Conservation (phyloP, 2,797 vertebrate genomes). For the Coccyzus lansbergi region DNA sequence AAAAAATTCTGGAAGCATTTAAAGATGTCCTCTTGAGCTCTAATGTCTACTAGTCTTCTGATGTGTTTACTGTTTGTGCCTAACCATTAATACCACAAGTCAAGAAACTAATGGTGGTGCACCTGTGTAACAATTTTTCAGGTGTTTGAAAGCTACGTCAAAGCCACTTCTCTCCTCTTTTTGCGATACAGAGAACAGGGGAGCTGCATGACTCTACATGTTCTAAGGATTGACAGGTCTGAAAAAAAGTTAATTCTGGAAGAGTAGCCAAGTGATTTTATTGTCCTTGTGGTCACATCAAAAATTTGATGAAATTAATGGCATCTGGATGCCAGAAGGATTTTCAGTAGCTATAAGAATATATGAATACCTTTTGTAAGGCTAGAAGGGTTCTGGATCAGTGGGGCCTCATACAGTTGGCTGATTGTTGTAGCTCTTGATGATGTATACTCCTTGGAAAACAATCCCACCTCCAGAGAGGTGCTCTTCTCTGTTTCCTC, state of each 20-base stretch:
- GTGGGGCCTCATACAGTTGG: background rate
- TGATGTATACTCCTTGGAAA: background rate
- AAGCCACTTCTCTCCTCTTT: background rate
- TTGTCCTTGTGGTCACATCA: background rate
- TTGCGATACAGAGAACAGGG: background rate
- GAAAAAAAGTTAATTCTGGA: background rate
- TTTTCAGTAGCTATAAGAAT: background rate
- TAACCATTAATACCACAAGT: background rate
- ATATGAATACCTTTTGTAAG: background rate
- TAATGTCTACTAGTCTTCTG: background rate
- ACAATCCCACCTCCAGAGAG: background rate
- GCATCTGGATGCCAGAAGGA: background rate
- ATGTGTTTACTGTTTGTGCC: background rate
- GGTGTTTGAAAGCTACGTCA: background rate
- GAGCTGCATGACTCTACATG: background rate
- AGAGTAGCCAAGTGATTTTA: background rate
- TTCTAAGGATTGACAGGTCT: background rate
- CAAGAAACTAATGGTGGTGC: background rate
- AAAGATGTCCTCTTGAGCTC: background rate
- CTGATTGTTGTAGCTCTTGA: background rate
- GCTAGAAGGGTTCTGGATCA: background rate
- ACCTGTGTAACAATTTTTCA: background rate
- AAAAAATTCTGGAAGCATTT: background rate
- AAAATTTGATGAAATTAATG: background rate
- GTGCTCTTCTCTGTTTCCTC: background rate